Base-by-base conservation (phyloP, 1,140 invertebrate species). In the Dreissena rostriformis region DNA sequence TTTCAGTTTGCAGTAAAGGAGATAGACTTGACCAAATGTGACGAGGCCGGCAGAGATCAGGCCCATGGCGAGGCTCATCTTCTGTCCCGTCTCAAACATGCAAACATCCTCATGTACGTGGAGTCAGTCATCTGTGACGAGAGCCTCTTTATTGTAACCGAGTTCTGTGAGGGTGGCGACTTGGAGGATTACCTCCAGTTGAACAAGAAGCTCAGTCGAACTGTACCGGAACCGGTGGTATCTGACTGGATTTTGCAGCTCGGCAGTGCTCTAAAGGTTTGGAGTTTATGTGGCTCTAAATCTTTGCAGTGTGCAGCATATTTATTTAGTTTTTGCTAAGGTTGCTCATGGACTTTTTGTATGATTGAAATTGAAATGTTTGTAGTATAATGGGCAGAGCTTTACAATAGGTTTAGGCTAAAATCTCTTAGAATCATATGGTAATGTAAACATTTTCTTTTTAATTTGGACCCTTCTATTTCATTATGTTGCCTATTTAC, bases 1-100 rank as follows among this genome's bases (percentile, higher is more conserved):
- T 79, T 86, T 15, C 80, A 90, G 89, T 90, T 86, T 87, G 89
- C 89, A 10, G 76, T 90, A 1, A 90, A 90, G 76, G 84, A 87
- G 55, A 88, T 90, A 61, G 84, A 89, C 55, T 85, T 88, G 29
- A 29, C 10, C 15, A 73, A 85, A 77, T 83, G 86, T 71, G 78
- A 87, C 26, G 84, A 87, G 57, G 73, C 67, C 49, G 89, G 88
- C 7, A 72, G 87, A 65, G 84, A 77, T 14, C 79, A 84, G 52
- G 88, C 89, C 24, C 55, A 70, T 49, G 85, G 75, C 24, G 89
- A 90, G 57, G 84, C 88, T 4, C 66, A 86, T 24, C 74, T 90
- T 49, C 71, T 90, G 57, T 72, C 86, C 0, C 75, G 82, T 11
- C 55, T 90, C 10, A 75, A 75, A 26, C 88, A 90, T 68, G 86